These are phyloP conservation scores for Netelia melanura DNA, from an alignment of 2,888 invertebrate genomes.

Conservation along the genomic window DNA sequence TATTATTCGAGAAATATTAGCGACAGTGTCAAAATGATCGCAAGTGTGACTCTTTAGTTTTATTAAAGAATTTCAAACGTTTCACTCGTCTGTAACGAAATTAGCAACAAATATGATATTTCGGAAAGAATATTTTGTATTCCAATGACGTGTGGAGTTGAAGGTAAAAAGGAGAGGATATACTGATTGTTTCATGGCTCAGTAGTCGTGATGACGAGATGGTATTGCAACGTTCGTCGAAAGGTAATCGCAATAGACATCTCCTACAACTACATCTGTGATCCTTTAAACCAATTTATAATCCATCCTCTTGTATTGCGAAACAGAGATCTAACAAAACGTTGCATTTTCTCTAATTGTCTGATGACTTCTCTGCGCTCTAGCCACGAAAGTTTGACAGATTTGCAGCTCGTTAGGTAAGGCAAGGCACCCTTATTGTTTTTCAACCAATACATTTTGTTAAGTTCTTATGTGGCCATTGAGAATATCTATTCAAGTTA, in stretches of 20 bases:
- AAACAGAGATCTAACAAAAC: not conserved
- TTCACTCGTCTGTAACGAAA: not conserved
- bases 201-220: no score
- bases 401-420: not conserved
- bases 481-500: not conserved
- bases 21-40: slow-evolving; percentile 16
- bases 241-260: no score
- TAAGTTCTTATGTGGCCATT: not conserved
- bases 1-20: slow-evolving; percentile 44
- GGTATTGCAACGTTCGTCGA: no score
- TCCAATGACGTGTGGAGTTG: no score
- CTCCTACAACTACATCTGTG: no score
- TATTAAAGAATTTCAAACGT: not conserved
- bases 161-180: no score
- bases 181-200: no score
- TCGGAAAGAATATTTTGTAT: no score
- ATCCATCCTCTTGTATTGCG: not conserved
- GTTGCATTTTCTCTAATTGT: not conserved
- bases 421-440: not conserved
- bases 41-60: not conserved
- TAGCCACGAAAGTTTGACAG: not conserved
- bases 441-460: slow-evolving; percentile 5
- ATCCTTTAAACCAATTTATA: no score
- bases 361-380: not conserved
- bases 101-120: slow-evolving; percentile 6